A percentile compares a stretch with the other conserved stretches of the same genome.
Conservation (phyloP, 2,888 invertebrate species). For the Dicyrtomina minuta region DNA sequence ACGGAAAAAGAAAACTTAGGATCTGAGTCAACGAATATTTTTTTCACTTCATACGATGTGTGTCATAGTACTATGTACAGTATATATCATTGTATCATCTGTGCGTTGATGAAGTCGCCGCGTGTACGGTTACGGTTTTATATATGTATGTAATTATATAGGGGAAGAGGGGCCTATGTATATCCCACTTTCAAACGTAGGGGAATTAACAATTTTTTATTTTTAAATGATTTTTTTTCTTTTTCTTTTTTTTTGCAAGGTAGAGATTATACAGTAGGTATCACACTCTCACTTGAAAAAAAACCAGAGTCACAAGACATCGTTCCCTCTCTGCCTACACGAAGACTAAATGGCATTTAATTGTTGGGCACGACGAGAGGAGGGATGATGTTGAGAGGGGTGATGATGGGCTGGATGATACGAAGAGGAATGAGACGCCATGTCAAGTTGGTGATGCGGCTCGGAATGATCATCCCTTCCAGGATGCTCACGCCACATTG, state of each 20-base stretch:
- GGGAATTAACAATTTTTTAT: too few species aligned
- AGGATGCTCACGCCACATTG: slow-evolving; percentile 35
- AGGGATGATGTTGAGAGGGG: slow-evolving; percentile 26
- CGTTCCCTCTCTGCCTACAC: not conserved
- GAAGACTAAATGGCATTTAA: slow-evolving; percentile 38
- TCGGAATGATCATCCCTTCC: slow-evolving; percentile 33
- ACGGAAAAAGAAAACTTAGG: too few species aligned
- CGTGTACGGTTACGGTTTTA: not conserved
- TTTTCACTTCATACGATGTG: too few species aligned
- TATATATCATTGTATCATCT: too few species aligned
- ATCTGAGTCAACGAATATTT: too few species aligned
- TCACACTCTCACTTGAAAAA: slow-evolving; percentile 26
- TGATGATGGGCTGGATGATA: slow-evolving; percentile 35
- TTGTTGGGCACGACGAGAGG: slow-evolving; percentile 39
- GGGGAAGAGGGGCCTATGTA: too few species aligned
- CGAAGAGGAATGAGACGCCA: slow-evolving; percentile 57
- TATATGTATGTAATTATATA: not conserved
- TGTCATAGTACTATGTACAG: too few species aligned
- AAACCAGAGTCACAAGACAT: slow-evolving; percentile 9
- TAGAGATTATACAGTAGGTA: slow-evolving; percentile 20
- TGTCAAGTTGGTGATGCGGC: slow-evolving; percentile 55
- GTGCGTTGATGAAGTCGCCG: slow-evolving; percentile 11
- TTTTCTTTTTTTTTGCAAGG: not conserved
- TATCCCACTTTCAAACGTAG: too few species aligned
- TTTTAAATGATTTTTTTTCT: not conserved